These are phyloP conservation scores for Lymantria dispar DNA, from an alignment of 2,888 invertebrate species.

Conservation along the genomic window DNA sequence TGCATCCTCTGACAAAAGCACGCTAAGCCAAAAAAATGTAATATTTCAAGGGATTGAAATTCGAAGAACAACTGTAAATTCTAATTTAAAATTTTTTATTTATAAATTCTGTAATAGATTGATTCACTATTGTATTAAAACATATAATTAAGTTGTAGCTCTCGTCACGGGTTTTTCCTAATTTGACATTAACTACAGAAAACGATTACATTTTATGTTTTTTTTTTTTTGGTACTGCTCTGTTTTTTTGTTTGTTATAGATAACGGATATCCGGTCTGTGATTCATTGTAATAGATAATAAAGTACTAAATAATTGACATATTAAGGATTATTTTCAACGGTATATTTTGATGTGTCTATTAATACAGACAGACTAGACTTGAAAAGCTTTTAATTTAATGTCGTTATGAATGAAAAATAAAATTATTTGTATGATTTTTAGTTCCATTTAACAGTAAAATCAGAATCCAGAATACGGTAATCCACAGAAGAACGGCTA, in stretches of 20 bases:
- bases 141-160: conserved; percentile 5
- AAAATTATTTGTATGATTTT: no score
- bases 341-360: background rate
- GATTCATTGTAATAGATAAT: background rate
- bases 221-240: conserved; percentile 21
- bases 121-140: conserved; percentile 11
- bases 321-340: background rate
- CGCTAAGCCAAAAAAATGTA: no score
- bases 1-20: no score
- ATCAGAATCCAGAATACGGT: no score
- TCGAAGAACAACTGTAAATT: no score
- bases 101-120: background rate
- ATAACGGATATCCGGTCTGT: background rate
- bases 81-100: no score
- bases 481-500: no score
- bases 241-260: conserved; percentile 12
- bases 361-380: no score
- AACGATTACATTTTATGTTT: conserved; percentile 44
- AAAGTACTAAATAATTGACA: background rate
- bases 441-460: no score
- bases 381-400: no score
- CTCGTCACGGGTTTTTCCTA: conserved; percentile 44
- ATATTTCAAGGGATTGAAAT: no score
- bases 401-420: no score
- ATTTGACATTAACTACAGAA: conserved; percentile 53